Conservation (phyloP, 2,888 invertebrate species). For the Xanthorhoe spadicearia region DNA sequence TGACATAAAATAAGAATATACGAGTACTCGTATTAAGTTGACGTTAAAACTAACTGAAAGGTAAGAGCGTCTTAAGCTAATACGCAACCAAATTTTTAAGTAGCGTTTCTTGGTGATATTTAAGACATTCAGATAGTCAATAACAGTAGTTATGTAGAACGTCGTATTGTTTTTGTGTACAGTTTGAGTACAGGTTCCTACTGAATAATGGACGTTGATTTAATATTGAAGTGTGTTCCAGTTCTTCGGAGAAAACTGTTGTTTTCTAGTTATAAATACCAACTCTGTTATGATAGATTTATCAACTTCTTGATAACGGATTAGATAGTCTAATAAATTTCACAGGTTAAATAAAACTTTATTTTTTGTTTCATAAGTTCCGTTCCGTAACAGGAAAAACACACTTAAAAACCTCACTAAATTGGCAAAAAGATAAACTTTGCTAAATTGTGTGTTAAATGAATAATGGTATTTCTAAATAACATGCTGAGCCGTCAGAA, state of each 20-base stretch:
- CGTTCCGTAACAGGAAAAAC: too few species aligned
- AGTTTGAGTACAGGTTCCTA: conserved; percentile 37
- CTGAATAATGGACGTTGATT: conserved; percentile 39
- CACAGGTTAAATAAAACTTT: too few species aligned
- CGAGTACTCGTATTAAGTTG: too few species aligned
- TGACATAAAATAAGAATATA: too few species aligned
- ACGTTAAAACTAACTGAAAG: too few species aligned
- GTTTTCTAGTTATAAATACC: not conserved
- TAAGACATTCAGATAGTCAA: conserved; percentile 3
- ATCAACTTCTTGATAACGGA: not conserved
- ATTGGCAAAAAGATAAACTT: too few species aligned
- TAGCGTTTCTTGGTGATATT: too few species aligned
- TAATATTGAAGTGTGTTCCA: conserved; percentile 16
- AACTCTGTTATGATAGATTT: not conserved
- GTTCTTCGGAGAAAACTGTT: conserved; percentile 3
- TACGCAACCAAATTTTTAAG: too few species aligned
- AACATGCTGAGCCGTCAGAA: not conserved
- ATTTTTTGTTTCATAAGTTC: too few species aligned
- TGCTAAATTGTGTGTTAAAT: too few species aligned
- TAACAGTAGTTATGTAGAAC: not conserved
- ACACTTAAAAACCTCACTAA: too few species aligned
- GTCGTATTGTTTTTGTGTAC: conserved; percentile 26
- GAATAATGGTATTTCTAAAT: not conserved
- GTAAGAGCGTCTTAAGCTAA: too few species aligned
- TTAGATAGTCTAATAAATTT: not conserved